Percentiles rank a stretch among this genome's conserved stretches.
Conservation (phyloP, 2,113 vertebrate species). For the Thunnus thynnus region DNA sequence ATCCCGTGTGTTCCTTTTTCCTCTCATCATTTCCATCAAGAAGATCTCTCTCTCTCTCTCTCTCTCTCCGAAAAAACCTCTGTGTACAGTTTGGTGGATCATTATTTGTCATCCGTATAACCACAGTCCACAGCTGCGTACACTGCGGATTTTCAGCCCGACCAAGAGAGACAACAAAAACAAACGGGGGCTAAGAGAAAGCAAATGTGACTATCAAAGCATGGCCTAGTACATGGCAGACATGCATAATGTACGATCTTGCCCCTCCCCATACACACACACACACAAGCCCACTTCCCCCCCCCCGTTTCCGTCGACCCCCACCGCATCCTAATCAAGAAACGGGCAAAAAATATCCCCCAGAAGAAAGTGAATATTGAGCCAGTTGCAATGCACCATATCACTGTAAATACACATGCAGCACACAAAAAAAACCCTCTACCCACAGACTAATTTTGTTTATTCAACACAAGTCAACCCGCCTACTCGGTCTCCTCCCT, state of each 20-base stretch:
- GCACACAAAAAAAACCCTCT: conserved; percentile 17
- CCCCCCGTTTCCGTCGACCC: conserved; percentile 15
- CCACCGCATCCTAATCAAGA: conserved; percentile 40
- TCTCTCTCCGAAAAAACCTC: not conserved
- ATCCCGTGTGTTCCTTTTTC: conserved; percentile 51
- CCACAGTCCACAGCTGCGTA: conserved; percentile 72
- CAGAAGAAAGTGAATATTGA: conserved; percentile 12
- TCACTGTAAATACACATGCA: conserved; percentile 20
- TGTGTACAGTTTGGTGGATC: conserved; percentile 55
- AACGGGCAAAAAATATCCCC: not conserved
- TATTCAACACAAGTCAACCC: conserved; percentile 47
- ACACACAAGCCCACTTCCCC: not conserved
- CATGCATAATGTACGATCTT: conserved; percentile 22
- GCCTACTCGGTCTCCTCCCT: conserved; percentile 43
- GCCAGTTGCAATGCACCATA: conserved; percentile 6
- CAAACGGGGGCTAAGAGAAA: conserved; percentile 67
- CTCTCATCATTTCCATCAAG: conserved; percentile 52
- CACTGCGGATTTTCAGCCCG: conserved; percentile 65
- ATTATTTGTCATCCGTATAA: conserved; percentile 71
- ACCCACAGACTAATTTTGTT: conserved; percentile 55
- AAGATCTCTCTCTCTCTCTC: not conserved
- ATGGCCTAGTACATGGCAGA: conserved; percentile 33
- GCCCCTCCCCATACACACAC: not conserved
- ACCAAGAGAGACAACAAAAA: conserved; percentile 66
- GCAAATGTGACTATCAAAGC: conserved; percentile 70